Evolutionary conservation across 1,140 invertebrate species (phyloP), one percentile per base, ranked within the genome.

Genomic region (Anadara kagoshimensis): DNA sequence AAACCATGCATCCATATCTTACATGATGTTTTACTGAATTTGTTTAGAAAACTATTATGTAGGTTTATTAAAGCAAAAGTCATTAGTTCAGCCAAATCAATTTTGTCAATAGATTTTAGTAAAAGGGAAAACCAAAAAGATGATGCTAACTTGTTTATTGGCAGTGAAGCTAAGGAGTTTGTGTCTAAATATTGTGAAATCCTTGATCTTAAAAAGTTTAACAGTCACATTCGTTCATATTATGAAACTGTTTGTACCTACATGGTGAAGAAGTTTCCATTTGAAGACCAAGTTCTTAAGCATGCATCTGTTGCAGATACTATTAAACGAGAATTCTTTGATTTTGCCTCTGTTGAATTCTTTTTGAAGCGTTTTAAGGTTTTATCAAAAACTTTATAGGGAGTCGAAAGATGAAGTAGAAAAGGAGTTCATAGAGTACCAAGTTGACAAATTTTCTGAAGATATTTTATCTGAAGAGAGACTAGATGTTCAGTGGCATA

Each of bases 71-170:
- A 47, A 47, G 45, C 45, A 10, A 16, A 16, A 47, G 45, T 47
- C 45, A 47, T 47, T 8, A 47, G 45, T 47, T 10, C 45, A 47
- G 45, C 45, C 45, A 47, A 47, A 16, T 47, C 45, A 8, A 16
- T 47, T 47, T 47, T 16, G 45, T 47, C 45, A 10, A 16, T 47
- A 10, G 45, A 47, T 47, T 47, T 47, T 16, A 8, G 8, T 8
- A 16, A 47, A 16, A 47, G 45, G 16, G 16, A 8, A 47, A 47
- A 47, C 16, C 45, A 47, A 16, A 47, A 47, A 47, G 45, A 47
- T 47, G 45, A 47, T 47, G 45, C 45, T 47, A 47, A 47, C 45
- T 47, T 47, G 45, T 47, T 47, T 47, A 47, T 47, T 47, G 45
- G 45, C 8, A 47, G 16, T 10, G 45, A 47, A 16, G 45, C 45